These are phyloP conservation scores for Chelonia mydas DNA, from an alignment of 2,797 vertebrate species.

Conservation along the genomic window DNA sequence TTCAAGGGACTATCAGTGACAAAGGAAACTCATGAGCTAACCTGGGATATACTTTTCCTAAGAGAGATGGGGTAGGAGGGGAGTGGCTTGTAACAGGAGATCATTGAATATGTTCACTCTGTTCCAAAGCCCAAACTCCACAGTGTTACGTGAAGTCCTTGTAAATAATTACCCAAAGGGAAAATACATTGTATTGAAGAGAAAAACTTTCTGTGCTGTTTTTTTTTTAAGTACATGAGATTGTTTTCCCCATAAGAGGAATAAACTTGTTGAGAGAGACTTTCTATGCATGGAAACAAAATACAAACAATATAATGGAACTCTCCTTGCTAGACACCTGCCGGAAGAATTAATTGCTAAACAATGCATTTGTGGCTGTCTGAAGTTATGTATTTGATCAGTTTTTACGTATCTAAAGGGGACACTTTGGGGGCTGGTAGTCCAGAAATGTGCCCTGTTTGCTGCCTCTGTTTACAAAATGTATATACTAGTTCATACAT, in stretches of 20 bases:
- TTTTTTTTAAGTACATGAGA: slow-evolving; percentile 37
- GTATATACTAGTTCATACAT: slow-evolving; percentile 20
- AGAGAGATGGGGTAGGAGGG: background rate
- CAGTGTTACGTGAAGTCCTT: slow-evolving; percentile 75
- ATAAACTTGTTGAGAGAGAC: slow-evolving; percentile 41
- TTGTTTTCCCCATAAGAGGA: slow-evolving; percentile 28
- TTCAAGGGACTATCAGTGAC: slow-evolving; percentile 71
- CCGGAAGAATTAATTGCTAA: background rate
- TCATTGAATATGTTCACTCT: slow-evolving; percentile 51
- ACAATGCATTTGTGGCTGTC: background rate
- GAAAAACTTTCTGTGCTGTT: slow-evolving; percentile 60
- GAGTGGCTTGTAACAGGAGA: slow-evolving; percentile 64
- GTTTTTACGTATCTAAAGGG: slow-evolving; percentile 31
- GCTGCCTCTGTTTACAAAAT: slow-evolving; percentile 36
- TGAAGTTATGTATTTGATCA: background rate
- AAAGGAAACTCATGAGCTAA: slow-evolving; percentile 71
- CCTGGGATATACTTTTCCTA: slow-evolving; percentile 42
- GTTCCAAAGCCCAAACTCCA: slow-evolving; percentile 56
- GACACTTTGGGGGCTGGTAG: slow-evolving; percentile 2
- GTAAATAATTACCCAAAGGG: slow-evolving; percentile 68
- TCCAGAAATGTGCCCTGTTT: slow-evolving; percentile 32
- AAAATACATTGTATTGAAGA: slow-evolving; percentile 74
- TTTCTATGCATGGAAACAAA: slow-evolving; percentile 39
- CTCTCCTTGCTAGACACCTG: background rate
- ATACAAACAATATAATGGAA: background rate